Evolutionary conservation across 2,888 invertebrate genomes (phyloP), one percentile per base, ranked within the genome.

Genomic region (Argyra leucocephala): DNA sequence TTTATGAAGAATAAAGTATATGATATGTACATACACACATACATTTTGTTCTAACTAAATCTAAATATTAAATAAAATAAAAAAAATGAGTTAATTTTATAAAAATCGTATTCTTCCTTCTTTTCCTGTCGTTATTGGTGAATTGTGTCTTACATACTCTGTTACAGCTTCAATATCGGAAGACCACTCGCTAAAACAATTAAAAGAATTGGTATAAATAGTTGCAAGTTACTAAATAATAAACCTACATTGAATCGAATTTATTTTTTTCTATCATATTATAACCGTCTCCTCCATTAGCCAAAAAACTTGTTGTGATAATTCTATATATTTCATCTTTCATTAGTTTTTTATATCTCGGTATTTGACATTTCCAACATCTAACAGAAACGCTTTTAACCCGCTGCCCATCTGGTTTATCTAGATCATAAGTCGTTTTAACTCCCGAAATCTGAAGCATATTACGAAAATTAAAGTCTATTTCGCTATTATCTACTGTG

Each of bases 221-320:
- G 1, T 31, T 6, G 7, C 3, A 31, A 31, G 12, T 31, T 48
- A 31, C 5, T 31, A 31, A 31, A 5, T 1, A 9, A 23, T 61
- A 18, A 15, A 74, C 74, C 72, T 69, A 79, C 70, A 73, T 71
- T 9, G 71, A 23, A 69, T 81, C 78, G 1, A 76, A 75, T 62
- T 73, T 73, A 31, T 78, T 73, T 1, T 76, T 70, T 21, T 70
- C 70, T 72, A 82, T 74, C 71, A 84, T 83, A 66, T 79, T 72
- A 73, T 83, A 89, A 0, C 88, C 88, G 73, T 90, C 88, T 61
- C 91, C 91, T 15, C 90, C 91, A 57, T 80, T 81, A 1, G 83
- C 82, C 65, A 90, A 76, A 73, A 86, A 90, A 70, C 82, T 81
- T 61, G 84, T 82, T 1, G 86, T 74, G 21, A 86, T 79, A 1